These are phyloP conservation scores for Drosophila acutilabella DNA, from an alignment of 2,888 invertebrate genomes.

Conservation along the genomic window DNA sequence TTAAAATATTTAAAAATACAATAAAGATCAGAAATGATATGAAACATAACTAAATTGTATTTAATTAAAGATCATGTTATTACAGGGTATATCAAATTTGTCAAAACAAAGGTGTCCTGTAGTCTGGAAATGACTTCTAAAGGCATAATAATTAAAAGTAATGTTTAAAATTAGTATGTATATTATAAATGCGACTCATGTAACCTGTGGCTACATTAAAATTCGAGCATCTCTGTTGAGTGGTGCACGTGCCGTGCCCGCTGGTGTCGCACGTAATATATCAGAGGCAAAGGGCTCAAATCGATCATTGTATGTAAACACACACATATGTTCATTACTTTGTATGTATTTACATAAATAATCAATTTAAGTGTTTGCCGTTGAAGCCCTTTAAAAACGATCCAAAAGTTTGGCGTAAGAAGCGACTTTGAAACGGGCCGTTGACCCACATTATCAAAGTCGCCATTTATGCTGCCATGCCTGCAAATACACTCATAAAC, in stretches of 20 bases:
- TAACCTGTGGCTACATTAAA: constrained; percentile 2
- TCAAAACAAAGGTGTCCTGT: no score
- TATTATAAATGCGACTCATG: neutral
- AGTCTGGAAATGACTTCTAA: no score
- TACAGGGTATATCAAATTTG: no score
- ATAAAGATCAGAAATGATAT: no score
- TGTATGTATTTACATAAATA: neutral
- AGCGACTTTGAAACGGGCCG: constrained; percentile 71
- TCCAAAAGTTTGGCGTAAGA: constrained; percentile 15
- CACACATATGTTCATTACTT: constrained; percentile 9
- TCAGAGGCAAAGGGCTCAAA: constrained; percentile 57
- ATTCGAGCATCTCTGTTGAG: constrained; percentile 29
- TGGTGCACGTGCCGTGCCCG: constrained; percentile 66
- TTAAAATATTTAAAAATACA: no score
- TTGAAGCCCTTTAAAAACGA: constrained; percentile 15
- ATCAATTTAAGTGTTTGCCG: constrained; percentile 6
- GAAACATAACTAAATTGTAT: no score
- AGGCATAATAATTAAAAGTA: no score
- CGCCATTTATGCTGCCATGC: constrained; percentile 6
- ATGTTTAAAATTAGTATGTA: no score
- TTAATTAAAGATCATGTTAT: no score
- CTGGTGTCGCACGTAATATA: constrained; percentile 60
- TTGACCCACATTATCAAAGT: constrained; percentile 68
- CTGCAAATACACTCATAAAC: neutral
- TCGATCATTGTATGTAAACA: constrained; percentile 42